Evolutionary conservation across 2,113 vertebrate genomes (phyloP).

Genomic region (Zosterops pallidus): DNA sequence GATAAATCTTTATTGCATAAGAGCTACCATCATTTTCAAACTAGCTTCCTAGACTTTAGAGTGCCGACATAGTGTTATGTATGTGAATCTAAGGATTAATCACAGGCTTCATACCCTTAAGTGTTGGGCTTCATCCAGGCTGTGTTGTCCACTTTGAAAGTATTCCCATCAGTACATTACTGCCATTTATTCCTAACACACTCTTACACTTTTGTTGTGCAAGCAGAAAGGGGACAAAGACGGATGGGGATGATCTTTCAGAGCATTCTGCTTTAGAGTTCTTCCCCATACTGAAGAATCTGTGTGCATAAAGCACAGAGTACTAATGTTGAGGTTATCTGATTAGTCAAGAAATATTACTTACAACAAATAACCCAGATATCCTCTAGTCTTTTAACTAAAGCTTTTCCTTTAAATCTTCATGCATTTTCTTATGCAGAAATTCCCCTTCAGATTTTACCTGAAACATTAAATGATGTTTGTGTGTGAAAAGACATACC

Average conservation of each 20-base stretch:
- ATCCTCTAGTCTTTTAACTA: neutral
- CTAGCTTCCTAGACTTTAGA: neutral
- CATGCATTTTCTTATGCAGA: neutral
- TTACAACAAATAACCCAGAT: neutral
- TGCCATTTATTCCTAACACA: slow-evolving; percentile 54
- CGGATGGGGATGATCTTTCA: neutral
- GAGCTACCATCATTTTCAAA: neutral
- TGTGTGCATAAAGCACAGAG: neutral
- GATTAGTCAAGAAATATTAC: neutral
- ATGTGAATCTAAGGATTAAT: slow-evolving; percentile 31
- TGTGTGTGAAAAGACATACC: neutral
- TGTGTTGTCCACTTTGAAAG: slow-evolving; percentile 35
- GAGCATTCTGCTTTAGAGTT: neutral
- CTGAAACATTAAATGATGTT: neutral
- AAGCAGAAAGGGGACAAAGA: slow-evolving; percentile 58
- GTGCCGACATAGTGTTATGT: neutral
- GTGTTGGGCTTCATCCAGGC: slow-evolving; percentile 50
- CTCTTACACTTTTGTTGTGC: slow-evolving; percentile 51
- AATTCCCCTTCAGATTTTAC: neutral
- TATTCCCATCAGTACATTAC: slow-evolving; percentile 69
- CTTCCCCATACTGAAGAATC: neutral
- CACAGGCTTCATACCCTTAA: slow-evolving; percentile 42
- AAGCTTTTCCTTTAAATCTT: neutral
- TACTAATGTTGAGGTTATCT: neutral
- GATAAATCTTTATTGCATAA: neutral